These are phyloP conservation scores for Polyommatus iphigenia DNA, from an alignment of 2,888 invertebrate genomes.

Conservation along the genomic window DNA sequence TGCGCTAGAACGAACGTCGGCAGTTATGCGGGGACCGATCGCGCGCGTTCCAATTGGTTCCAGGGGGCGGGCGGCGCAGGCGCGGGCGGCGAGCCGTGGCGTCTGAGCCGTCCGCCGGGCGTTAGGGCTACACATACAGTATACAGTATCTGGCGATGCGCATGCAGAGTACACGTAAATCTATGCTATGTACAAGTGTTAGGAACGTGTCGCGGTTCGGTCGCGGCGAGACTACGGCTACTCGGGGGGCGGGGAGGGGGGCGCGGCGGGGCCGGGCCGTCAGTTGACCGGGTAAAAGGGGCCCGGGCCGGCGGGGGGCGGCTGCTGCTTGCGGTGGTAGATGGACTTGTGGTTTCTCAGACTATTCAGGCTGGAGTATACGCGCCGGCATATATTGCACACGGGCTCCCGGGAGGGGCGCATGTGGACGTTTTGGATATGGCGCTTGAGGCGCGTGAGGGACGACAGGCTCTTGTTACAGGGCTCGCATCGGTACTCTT, in stretches of 20 bases:
- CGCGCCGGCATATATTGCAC: conserved; percentile 95
- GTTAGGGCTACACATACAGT: conserved; percentile 67
- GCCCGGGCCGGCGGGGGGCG: conserved; percentile 71
- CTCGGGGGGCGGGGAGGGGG: conserved; percentile 66
- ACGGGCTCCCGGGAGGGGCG: conserved; percentile 93
- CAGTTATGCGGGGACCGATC: conserved; percentile 78
- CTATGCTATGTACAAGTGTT: conserved; percentile 80
- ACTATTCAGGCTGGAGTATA: conserved; percentile 94
- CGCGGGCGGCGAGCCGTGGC: conserved; percentile 42
- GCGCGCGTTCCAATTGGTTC: conserved; percentile 80
- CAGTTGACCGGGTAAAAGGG: conserved; percentile 75
- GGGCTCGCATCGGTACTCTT: conserved; percentile 94
- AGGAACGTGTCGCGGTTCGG: conserved; percentile 76
- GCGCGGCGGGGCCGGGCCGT: conserved; percentile 54
- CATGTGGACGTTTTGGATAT: conserved; percentile 96
- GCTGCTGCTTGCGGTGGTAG: conserved; percentile 92
- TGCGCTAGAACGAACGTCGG: conserved; percentile 75
- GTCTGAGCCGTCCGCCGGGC: conserved; percentile 50
- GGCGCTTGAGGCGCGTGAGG: conserved; percentile 92
- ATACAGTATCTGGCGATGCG: conserved; percentile 63
- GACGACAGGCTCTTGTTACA: conserved; percentile 95
- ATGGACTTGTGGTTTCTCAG: conserved; percentile 95
- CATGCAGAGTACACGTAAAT: conserved; percentile 72
- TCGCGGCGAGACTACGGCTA: conserved; percentile 75
- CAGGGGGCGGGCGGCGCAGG: conserved; percentile 56